A percentile compares a stretch with the other conserved stretches of the same genome.
These are phyloP conservation scores for Operophtera brumata DNA, from an alignment of 2,888 invertebrate genomes.

Conservation along the genomic window DNA sequence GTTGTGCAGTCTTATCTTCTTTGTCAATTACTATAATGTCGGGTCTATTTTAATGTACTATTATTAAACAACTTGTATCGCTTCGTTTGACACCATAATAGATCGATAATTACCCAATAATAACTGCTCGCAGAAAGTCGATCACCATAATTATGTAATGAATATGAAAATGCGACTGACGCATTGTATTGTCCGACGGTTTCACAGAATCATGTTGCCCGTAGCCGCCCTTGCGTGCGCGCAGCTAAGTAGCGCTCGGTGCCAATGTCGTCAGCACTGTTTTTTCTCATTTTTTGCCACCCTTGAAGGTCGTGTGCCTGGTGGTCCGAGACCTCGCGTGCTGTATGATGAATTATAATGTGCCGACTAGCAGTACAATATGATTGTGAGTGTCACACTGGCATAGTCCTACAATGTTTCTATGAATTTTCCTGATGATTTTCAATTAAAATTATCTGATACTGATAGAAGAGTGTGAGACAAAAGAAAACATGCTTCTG, in stretches of 20 bases:
- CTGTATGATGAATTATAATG: conserved; percentile 47
- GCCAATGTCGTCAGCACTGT: conserved; percentile 71
- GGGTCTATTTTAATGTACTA: too few relatives aligned
- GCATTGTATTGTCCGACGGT: conserved; percentile 35
- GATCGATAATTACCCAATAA: conserved; percentile 14
- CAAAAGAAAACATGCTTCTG: too few relatives aligned
- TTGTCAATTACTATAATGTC: too few relatives aligned
- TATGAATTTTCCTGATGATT: conserved; percentile 15
- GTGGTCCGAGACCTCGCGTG: conserved; percentile 68
- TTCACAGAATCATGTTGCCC: conserved; percentile 40
- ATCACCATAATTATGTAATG: conserved; percentile 26
- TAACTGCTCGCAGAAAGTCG: conserved; percentile 10
- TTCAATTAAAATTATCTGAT: not conserved
- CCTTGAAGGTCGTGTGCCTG: conserved; percentile 68
- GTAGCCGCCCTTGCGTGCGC: conserved; percentile 72
- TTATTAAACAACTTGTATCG: not conserved
- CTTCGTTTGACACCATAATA: not conserved
- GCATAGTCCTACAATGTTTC: conserved; percentile 26
- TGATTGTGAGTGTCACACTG: conserved; percentile 11
- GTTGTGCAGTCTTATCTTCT: too few relatives aligned
- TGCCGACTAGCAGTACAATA: conserved; percentile 39
- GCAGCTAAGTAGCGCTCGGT: conserved; percentile 60
- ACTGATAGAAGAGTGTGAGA: not conserved
- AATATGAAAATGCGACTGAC: conserved; percentile 21
- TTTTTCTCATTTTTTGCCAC: conserved; percentile 59